These are phyloP conservation scores for Solenodon paradoxus DNA, from an alignment of 2,113 vertebrate species.

Conservation along the genomic window DNA sequence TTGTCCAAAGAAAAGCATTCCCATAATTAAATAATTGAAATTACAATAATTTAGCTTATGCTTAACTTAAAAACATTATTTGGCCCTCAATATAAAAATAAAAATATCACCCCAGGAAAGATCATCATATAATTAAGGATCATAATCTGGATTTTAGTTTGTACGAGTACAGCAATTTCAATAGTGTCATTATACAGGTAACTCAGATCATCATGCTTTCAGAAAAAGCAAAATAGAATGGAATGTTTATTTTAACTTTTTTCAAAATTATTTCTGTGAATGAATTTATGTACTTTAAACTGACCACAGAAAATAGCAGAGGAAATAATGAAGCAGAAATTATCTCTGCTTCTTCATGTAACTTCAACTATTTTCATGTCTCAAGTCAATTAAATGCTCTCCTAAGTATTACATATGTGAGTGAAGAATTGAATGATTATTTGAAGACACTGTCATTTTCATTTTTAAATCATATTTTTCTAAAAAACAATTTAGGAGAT, in stretches of 20 bases:
- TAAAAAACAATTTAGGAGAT: not conserved
- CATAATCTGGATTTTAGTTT: not conserved
- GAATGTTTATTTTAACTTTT: not conserved
- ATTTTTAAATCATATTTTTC: not conserved
- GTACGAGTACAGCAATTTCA: not conserved
- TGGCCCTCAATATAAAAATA: not conserved
- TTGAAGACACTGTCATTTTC: not conserved
- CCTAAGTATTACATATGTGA: not conserved
- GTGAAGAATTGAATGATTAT: not conserved
- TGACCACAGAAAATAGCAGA: not conserved
- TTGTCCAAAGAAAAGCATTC: not conserved
- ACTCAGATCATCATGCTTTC: not conserved
- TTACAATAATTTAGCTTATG: not conserved
- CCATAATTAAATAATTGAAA: not conserved
- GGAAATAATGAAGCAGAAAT: not conserved
- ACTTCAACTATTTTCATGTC: not conserved
- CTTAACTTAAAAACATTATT: not conserved
- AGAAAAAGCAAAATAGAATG: not conserved
- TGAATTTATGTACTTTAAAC: not conserved
- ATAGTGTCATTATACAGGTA: not conserved
- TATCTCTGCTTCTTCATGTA: not conserved
- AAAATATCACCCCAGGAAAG: not conserved
- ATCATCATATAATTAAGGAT: not conserved
- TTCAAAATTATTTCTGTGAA: not conserved
- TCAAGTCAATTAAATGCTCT: not conserved